Conservation (phyloP, 2,797 vertebrate genomes). For the Malurus splendens region DNA sequence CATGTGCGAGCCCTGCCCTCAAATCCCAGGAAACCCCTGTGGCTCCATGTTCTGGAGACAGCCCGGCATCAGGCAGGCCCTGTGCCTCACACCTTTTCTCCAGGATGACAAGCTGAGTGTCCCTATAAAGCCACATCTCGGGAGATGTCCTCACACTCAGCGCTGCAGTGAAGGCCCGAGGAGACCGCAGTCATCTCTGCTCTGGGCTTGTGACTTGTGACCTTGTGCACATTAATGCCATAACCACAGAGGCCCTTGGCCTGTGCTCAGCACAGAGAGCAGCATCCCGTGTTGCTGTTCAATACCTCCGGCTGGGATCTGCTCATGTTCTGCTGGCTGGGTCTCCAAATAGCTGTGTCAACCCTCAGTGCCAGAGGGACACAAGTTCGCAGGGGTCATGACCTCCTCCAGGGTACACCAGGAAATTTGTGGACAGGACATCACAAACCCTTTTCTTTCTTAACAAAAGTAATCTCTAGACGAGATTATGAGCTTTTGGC, state of each 20-base stretch:
- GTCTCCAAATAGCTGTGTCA: neutral
- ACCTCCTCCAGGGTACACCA: neutral
- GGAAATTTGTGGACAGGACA: neutral
- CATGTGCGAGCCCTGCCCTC: neutral
- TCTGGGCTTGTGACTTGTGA: neutral
- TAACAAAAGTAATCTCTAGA: conserved; percentile 5
- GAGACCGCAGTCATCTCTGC: neutral
- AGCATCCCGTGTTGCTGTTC: neutral
- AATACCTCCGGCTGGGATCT: neutral
- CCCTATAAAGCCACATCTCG: neutral
- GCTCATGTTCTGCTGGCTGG: neutral
- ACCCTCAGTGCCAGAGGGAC: neutral
- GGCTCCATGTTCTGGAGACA: neutral
- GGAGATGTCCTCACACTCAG: neutral
- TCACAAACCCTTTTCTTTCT: neutral
- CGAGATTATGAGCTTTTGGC: neutral
- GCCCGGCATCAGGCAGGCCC: neutral
- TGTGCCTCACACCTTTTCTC: fast-evolving
- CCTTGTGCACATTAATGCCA: neutral
- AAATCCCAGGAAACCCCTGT: neutral
- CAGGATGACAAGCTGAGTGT: neutral
- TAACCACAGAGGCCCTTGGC: neutral
- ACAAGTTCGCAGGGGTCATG: neutral
- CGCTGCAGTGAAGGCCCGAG: fast-evolving
- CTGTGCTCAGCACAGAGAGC: neutral